A percentile compares a stretch with the other conserved stretches of the same genome.
Evolutionary conservation across 2,888 invertebrate species (phyloP).

Genomic region (Limnephilus rhombicus): DNA sequence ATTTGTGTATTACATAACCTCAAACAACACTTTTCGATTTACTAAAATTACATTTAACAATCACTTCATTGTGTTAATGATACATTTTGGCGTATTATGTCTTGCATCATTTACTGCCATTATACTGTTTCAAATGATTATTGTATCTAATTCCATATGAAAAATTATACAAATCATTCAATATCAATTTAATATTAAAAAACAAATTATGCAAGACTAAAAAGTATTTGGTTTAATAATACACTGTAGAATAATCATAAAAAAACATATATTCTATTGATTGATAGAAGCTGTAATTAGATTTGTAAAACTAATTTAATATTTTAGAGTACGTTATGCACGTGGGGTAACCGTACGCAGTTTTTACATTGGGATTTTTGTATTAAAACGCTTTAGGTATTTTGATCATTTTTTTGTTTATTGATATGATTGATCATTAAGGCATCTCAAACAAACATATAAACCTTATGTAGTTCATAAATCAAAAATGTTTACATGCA

Average conservation of each 20-base stretch:
- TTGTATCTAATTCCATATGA: not conserved
- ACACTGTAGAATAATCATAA: not conserved
- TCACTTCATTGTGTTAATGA: not conserved
- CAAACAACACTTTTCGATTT: not conserved
- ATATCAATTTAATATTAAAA: not conserved
- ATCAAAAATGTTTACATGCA: too few species aligned
- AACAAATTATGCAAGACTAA: not conserved
- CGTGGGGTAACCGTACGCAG: too few species aligned
- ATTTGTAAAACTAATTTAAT: too few species aligned
- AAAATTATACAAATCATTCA: slow-evolving; percentile 3
- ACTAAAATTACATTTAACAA: not conserved
- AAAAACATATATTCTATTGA: not conserved
- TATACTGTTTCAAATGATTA: slow-evolving; percentile 3
- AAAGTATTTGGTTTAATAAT: not conserved
- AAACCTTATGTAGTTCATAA: too few species aligned
- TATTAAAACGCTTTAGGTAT: too few species aligned
- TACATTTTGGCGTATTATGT: not conserved
- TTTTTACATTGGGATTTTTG: too few species aligned
- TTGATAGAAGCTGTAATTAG: not conserved
- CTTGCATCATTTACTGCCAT: slow-evolving; percentile 11
- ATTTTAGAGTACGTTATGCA: too few species aligned
- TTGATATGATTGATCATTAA: too few species aligned
- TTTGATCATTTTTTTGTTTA: too few species aligned
- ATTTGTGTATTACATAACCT: not conserved
- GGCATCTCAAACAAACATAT: too few species aligned